A percentile compares a stretch with the other conserved stretches of the same genome.
Conservation (phyloP, 2,888 invertebrate species). For the Subacronicta megacephala region DNA sequence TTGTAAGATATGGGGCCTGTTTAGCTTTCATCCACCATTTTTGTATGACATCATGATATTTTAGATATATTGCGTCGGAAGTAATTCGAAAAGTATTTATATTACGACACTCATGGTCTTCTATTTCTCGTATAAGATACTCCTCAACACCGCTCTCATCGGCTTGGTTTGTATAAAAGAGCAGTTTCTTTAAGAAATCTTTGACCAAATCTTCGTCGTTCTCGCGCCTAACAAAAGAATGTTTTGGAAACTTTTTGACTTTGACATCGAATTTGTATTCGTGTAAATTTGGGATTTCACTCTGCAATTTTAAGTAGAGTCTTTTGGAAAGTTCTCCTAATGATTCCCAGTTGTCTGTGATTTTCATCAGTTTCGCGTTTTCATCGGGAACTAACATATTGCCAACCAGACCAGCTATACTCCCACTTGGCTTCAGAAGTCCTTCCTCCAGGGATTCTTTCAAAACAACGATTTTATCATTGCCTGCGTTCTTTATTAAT, state of each 20-base stretch:
- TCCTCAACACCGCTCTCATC: slow-evolving; percentile 21
- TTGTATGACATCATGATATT: slow-evolving; percentile 39
- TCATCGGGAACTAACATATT: no score
- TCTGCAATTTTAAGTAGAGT: no score
- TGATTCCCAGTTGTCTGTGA: no score
- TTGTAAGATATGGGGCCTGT: slow-evolving; percentile 25
- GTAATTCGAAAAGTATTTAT: slow-evolving; percentile 6
- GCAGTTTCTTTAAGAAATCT: slow-evolving; percentile 28
- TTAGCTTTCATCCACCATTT: slow-evolving; percentile 43
- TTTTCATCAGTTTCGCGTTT: no score
- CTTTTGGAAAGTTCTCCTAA: no score
- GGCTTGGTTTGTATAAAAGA: slow-evolving; percentile 35
- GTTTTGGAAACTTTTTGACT: slow-evolving; percentile 15
- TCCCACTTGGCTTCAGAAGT: no score
- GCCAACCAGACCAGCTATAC: no score
- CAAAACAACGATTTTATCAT: no score
- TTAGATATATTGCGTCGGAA: slow-evolving; percentile 33
- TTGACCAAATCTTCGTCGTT: slow-evolving; percentile 16
- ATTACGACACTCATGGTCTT: neutral
- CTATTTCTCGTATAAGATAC: slow-evolving; percentile 28
- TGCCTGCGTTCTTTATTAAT: no score
- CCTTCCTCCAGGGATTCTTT: no score
- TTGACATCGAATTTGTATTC: slow-evolving; percentile 25
- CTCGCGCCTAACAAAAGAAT: slow-evolving; percentile 3
- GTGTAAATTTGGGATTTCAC: slow-evolving; percentile 15